Percentiles rank a stretch among this genome's conserved stretches.
Evolutionary conservation across 2,113 vertebrate species (phyloP).

Genomic region (Grammomys surdaster): DNA sequence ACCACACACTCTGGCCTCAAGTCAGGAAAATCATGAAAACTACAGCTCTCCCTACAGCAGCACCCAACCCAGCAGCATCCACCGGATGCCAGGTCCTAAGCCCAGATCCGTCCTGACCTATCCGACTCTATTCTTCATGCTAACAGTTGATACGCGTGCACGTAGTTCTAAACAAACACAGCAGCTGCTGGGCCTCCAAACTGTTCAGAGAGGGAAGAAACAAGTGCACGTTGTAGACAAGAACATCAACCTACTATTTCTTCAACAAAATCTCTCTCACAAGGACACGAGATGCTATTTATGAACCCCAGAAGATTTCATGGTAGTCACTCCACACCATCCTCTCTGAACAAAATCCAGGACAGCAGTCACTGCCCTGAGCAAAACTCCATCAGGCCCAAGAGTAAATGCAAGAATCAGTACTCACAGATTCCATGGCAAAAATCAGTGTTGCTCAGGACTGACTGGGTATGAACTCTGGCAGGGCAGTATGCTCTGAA

Average conservation of each 20-base stretch:
- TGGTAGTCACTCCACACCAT: background rate
- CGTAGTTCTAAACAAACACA: background rate
- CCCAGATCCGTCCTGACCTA: background rate
- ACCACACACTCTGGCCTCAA: background rate
- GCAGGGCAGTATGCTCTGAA: slow-evolving; percentile 89
- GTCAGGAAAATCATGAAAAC: background rate
- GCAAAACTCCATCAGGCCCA: background rate
- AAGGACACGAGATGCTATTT: background rate
- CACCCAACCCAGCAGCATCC: too few species aligned
- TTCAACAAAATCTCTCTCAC: background rate
- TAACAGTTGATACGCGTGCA: background rate
- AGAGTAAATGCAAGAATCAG: slow-evolving; percentile 26
- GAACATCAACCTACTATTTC: background rate
- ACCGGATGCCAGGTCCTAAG: background rate
- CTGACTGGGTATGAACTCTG: slow-evolving; percentile 91
- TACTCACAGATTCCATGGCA: slow-evolving; percentile 98
- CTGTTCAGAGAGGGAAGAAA: background rate
- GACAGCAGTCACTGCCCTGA: background rate
- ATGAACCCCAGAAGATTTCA: background rate
- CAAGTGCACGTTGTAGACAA: background rate
- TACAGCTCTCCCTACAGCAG: background rate
- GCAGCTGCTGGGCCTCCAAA: background rate
- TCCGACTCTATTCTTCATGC: background rate
- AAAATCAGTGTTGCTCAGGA: slow-evolving; percentile 89
- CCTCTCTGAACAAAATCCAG: background rate